Percentiles rank a stretch among this genome's conserved stretches.
These are phyloP conservation scores for Leucoma salicis DNA, from an alignment of 2,888 invertebrate genomes.

Conservation along the genomic window DNA sequence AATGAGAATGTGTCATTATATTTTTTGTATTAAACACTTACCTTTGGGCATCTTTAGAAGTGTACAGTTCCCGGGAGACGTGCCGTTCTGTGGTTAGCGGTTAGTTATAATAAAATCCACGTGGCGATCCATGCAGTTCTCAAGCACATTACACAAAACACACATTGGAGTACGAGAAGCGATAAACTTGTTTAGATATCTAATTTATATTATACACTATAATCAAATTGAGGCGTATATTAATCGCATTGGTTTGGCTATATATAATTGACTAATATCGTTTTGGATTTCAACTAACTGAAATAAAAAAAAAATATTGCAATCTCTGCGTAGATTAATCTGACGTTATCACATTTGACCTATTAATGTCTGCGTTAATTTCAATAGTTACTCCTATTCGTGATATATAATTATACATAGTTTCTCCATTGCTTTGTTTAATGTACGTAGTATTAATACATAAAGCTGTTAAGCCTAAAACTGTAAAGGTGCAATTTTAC, in stretches of 20 bases:
- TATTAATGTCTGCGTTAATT: too few relatives aligned
- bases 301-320: conserved; percentile 21
- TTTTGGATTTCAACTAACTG: conserved; percentile 58
- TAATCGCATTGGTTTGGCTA: conserved; percentile 36
- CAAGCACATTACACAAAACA: conserved; percentile 55
- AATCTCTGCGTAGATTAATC: neutral
- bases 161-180: conserved; percentile 38
- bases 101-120: conserved; percentile 48
- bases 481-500: conserved; percentile 73
- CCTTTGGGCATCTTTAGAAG: conserved; percentile 62
- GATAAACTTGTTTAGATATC: conserved; percentile 29
- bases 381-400: too few relatives aligned
- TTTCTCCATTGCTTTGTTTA: too few relatives aligned
- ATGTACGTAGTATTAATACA: too few relatives aligned
- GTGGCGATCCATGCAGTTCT: conserved; percentile 51
- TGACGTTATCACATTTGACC: conserved; percentile 32
- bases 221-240: conserved; percentile 31
- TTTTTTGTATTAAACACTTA: conserved; percentile 56
- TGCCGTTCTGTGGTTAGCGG: conserved; percentile 49
- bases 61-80: conserved; percentile 41
- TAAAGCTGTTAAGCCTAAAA: too few relatives aligned
- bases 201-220: conserved; percentile 31
- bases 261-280: conserved; percentile 41
- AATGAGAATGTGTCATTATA: too few relatives aligned
- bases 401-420: too few relatives aligned